A percentile compares a stretch with the other conserved stretches of the same genome.
phyloP scores from a whole-genome alignment of 2,888 invertebrate species.

The Lasioglossum calceatum region DNA sequence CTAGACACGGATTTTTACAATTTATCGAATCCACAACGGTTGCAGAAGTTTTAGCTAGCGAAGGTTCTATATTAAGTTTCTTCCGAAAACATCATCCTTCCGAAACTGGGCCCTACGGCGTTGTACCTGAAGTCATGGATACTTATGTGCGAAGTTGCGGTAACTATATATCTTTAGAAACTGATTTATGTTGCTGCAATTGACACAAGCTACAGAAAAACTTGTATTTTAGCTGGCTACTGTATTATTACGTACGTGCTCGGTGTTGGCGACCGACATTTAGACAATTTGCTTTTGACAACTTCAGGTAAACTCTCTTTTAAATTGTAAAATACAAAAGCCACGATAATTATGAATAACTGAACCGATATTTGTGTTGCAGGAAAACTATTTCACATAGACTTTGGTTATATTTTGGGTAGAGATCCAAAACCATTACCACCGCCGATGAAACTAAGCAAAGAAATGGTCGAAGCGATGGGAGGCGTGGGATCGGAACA shows the following conservation, averaged over 20 bases:
- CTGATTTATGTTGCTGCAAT: background rate
- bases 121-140: conserved; percentile 97
- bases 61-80: conserved; percentile 96
- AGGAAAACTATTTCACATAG: conserved; percentile 96
- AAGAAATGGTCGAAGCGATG: conserved; percentile 99
- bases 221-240: conserved; percentile 91
- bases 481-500: conserved; percentile 95
- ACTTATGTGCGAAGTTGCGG: conserved; percentile 97
- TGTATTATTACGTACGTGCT: conserved; percentile 99
- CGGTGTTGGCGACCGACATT: conserved; percentile 98
- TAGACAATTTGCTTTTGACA: conserved; percentile 98
- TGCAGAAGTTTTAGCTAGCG: conserved; percentile 94
- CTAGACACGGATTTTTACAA: conserved; percentile 98
- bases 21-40: conserved; percentile 97
- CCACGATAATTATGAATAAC: background rate
- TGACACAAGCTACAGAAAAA: conserved; percentile 8
- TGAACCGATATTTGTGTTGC: conserved; percentile 32
- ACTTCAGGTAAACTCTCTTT: conserved; percentile 88
- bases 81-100: conserved; percentile 96
- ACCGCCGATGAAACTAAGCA: conserved; percentile 99
- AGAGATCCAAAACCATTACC: conserved; percentile 99
- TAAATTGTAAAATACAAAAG: background rate
- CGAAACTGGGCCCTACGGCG: conserved; percentile 95
- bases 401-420: conserved; percentile 99
- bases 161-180: conserved; percentile 71